These are phyloP conservation scores for Vulpes lagopus DNA, from an alignment of 2,113 vertebrate species.

Conservation along the genomic window DNA sequence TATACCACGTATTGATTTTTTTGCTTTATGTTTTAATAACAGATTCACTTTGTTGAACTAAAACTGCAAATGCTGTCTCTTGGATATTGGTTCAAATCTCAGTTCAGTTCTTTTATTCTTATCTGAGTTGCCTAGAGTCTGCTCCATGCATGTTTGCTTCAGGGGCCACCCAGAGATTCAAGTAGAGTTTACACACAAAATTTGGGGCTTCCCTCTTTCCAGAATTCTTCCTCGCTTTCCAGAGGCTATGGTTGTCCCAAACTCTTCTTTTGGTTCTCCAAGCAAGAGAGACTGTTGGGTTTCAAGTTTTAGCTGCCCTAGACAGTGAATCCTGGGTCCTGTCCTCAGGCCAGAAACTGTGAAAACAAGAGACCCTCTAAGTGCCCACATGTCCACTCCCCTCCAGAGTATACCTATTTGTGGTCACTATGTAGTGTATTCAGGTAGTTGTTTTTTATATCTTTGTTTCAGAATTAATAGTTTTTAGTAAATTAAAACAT, in stretches of 20 bases:
- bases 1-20: neutral
- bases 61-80: neutral
- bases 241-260: neutral
- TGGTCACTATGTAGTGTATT: neutral
- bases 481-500: neutral
- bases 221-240: neutral
- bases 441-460: neutral
- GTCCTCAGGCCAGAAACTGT: neutral
- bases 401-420: neutral
- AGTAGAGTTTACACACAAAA: neutral
- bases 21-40: neutral
- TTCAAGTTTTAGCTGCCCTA: neutral
- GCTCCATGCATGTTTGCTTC: neutral
- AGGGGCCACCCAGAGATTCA: neutral
- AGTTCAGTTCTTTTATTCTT: neutral
- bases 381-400: neutral
- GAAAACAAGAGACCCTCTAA: neutral
- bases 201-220: neutral
- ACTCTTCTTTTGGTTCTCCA: neutral
- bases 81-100: neutral
- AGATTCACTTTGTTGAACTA: neutral
- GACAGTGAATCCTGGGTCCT: neutral
- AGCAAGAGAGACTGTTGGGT: neutral
- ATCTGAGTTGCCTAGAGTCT: neutral
- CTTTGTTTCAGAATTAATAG: neutral